Evolutionary conservation across 2,797 vertebrate species (phyloP), one percentile per base, ranked within the genome.

Genomic region (Cynopterus sphinx): DNA sequence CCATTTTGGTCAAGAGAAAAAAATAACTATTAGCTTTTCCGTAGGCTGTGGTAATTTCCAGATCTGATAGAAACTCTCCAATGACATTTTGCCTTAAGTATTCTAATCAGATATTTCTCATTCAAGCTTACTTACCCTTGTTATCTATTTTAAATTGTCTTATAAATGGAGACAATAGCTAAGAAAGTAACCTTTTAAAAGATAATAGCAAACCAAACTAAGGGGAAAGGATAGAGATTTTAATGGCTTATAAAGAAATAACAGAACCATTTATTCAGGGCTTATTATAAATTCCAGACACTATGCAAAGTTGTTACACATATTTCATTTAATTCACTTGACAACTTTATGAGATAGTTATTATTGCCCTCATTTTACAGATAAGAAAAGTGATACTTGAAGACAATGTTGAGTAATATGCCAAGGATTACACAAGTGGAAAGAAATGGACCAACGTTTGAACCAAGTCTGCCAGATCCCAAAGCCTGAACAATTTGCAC

Each of bases 131-230:
- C 82, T 93, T 96, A 78, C 67, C 57, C 53, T 95, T 94, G 71
- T 73, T 96, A 95, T 94, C 22, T 71, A 71, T 96, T 96, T 96
- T 96, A 92, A 94, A 94, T 95, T 95, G 83, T 83, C 93, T 87
- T 83, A 17, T 94, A 96, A 94, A 81, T 96, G 89, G 82, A 96
- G 75, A 94, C 73, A 92, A 94, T 61, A 90, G 78, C 28, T 93
- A 89, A 87, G 70, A 96, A 88, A 68, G 63, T 83, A 94, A 89
- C 46, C 78, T 94, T 96, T 96, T 77, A 78, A 92, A 90, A 94
- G 71, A 88, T 9, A 90, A 84, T 46, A 87, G 55, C 65, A 92
- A 90, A 89, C 70, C 84, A 96, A 95, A 71, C 55, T 87, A 94
- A 96, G 51, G 41, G 57, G 39, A 41, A 88, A 89, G 22, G 11